Evolutionary conservation across 2,888 invertebrate species (phyloP), one percentile per base, ranked within the genome.

Genomic region (Caenorhabditis macrosperma): DNA sequence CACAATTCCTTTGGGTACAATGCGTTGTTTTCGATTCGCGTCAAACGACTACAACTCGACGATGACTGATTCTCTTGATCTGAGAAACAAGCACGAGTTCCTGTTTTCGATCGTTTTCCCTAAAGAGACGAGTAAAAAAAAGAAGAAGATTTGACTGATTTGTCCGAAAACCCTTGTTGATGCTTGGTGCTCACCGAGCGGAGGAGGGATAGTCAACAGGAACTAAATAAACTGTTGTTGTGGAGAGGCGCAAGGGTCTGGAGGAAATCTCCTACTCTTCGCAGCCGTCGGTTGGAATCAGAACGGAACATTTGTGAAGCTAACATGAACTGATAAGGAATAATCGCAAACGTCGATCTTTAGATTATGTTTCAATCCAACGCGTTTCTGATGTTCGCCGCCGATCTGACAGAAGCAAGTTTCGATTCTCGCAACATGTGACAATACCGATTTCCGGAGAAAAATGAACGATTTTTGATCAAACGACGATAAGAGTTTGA

Each of bases 331-430:
- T 68, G 35, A 61, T 54, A 61, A 24, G 41, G 55, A 24, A 17
- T 35, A 30, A 71, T 61, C 61, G 54, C 30, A 28, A 35, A 38
- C 17, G 30, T 38, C 64, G 57, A 72, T 72, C 72, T 72, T 46
- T 48, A 71, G 71, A 26, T 61, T 61, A 61, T 71, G 54, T 52
- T 41, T n/a, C 5, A 10, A 38, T 10, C 28, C 52, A 20, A 30
- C 61, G 71, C 60, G 71, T 71, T 60, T 71, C n/a, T 71, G 71
- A 71, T 72, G 72, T 72, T 63, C 46, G 55, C 60, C 60, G 54
- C 54, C 24, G 52, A 38, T 61, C 52, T 22, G 4, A 61, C 46
- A 54, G 12, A 72, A 72, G 72, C 72, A 57, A 64, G 63, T 63
- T 63, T 44, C 54, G n/a, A n/a, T 52, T 33, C 30, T 30, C 22